These are phyloP conservation scores for Nibea coibor DNA, from an alignment of 2,113 vertebrate genomes.

Conservation along the genomic window DNA sequence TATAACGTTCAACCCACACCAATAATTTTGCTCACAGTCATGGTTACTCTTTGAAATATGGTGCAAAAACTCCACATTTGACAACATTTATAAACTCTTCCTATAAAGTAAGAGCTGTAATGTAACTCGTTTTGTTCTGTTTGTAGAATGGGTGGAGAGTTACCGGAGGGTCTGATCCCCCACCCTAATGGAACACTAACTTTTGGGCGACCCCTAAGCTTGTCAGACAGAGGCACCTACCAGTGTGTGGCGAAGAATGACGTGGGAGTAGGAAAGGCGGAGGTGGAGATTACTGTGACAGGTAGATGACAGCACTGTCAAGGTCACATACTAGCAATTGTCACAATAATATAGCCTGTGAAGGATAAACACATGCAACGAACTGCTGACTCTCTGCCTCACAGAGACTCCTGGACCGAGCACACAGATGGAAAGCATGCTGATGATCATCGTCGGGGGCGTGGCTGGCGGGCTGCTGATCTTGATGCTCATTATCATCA, in stretches of 20 bases:
- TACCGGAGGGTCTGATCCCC: slow-evolving; percentile 83
- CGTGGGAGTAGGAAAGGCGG: slow-evolving; percentile 77
- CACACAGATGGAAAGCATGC: slow-evolving; percentile 72
- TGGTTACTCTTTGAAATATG: neutral
- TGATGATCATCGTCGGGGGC: slow-evolving; percentile 86
- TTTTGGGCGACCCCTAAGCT: slow-evolving; percentile 82
- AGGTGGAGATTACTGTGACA: slow-evolving; percentile 77
- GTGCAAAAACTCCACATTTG: neutral
- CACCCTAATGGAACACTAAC: slow-evolving; percentile 82
- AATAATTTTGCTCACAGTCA: neutral
- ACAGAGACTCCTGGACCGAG: slow-evolving; percentile 16
- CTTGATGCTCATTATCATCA: slow-evolving; percentile 85
- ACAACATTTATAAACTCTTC: neutral
- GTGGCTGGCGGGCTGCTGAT: slow-evolving; percentile 84
- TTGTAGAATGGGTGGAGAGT: slow-evolving; percentile 80
- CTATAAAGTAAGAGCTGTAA: neutral
- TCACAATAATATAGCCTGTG: neutral
- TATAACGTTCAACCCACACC: neutral
- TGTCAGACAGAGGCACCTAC: slow-evolving; percentile 85
- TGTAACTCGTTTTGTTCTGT: slow-evolving; percentile 3
- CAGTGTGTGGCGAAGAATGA: slow-evolving; percentile 85
- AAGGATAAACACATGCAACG: neutral
- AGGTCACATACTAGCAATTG: neutral
- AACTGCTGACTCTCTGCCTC: neutral
- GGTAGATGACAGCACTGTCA: slow-evolving; percentile 71